Percentiles rank a stretch among this genome's conserved stretches.
Conservation (phyloP, 1,140 invertebrate genomes). For the Temnothorax longispinosus region DNA sequence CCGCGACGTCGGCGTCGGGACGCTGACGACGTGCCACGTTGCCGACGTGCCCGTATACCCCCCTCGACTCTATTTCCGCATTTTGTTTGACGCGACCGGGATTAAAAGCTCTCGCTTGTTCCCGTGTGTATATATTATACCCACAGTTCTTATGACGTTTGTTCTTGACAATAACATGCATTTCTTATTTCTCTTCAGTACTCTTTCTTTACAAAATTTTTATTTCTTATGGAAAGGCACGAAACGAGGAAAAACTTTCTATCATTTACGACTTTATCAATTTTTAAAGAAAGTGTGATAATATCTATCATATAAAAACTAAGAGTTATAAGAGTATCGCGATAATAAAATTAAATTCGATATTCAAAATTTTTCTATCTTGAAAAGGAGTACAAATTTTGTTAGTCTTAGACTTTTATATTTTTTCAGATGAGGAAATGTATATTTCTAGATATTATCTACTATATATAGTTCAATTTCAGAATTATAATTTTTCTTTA, state of each 20-base stretch:
- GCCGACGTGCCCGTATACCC: background rate
- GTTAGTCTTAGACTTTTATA: too few relatives aligned
- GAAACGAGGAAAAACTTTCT: background rate
- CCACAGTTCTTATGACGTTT: slow-evolving; percentile 5
- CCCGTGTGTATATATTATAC: slow-evolving; percentile 10
- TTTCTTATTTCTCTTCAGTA: background rate
- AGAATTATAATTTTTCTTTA: background rate
- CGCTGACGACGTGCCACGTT: slow-evolving; percentile 57
- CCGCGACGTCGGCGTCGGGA: slow-evolving; percentile 8
- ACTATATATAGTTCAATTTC: background rate
- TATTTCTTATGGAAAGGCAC: background rate
- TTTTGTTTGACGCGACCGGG: slow-evolving; percentile 78
- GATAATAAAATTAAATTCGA: background rate
- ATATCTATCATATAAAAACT: background rate
- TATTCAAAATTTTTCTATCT: background rate
- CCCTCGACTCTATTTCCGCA: slow-evolving; percentile 66
- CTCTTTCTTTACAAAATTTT: background rate
- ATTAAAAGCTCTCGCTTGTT: slow-evolving; percentile 80
- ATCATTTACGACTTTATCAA: background rate
- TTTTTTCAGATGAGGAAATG: background rate
- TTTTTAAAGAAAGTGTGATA: background rate
- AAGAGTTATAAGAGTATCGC: background rate
- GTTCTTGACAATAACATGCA: background rate
- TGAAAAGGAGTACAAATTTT: background rate
- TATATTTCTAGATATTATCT: background rate